Evolutionary conservation across 2,888 invertebrate species (phyloP).

Genomic region (Agrotis clavis): DNA sequence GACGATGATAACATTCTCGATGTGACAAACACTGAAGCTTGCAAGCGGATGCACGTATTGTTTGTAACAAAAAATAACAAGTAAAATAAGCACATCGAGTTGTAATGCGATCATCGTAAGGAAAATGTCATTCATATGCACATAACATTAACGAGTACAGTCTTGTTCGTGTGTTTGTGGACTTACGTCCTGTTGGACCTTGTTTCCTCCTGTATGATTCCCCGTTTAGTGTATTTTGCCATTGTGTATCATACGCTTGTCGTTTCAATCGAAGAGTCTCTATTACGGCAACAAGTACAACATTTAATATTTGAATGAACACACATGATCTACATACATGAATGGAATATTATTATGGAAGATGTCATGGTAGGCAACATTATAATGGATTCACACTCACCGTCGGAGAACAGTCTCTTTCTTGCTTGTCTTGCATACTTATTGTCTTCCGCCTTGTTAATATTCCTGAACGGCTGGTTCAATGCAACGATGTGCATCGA

Average conservation of each 20-base stretch:
- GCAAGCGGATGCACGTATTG: slow-evolving; percentile 85
- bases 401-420: slow-evolving; percentile 93
- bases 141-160: slow-evolving; percentile 53
- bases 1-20: slow-evolving; percentile 90
- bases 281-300: slow-evolving; percentile 76
- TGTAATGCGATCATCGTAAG: slow-evolving; percentile 86
- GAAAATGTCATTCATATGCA: slow-evolving; percentile 74
- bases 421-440: slow-evolving; percentile 90
- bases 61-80: slow-evolving; percentile 75
- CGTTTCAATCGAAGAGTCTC: slow-evolving; percentile 87
- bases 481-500: slow-evolving; percentile 99
- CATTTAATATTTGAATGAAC: slow-evolving; percentile 64
- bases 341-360: slow-evolving; percentile 50
- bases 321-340: slow-evolving; percentile 48
- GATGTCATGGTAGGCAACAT: slow-evolving; percentile 56
- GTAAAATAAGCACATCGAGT: slow-evolving; percentile 88
- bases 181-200: slow-evolving; percentile 93
- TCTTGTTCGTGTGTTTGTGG: slow-evolving; percentile 73
- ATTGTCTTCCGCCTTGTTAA: slow-evolving; percentile 92
- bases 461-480: slow-evolving; percentile 97
- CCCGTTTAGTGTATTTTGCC: slow-evolving; percentile 81
- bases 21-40: slow-evolving; percentile 86
- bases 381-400: slow-evolving; percentile 87
- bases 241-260: slow-evolving; percentile 83
- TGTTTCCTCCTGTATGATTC: slow-evolving; percentile 92